Percentiles rank a stretch among this genome's conserved stretches.
Conservation (phyloP, 2,888 invertebrate genomes). For the Philaethria dido region DNA sequence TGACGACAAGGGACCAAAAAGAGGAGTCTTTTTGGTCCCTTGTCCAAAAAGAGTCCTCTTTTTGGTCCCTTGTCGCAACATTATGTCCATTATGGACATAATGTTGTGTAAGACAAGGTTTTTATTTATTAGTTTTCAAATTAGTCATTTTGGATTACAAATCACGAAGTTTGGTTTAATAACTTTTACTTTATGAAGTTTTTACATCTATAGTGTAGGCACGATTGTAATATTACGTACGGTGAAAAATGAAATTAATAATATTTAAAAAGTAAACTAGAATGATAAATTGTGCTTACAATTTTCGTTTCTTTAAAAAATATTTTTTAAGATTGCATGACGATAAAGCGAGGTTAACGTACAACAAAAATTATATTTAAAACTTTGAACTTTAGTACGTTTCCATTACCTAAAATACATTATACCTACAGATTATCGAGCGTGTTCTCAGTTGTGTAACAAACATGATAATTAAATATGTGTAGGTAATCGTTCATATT, state of each 20-base stretch:
- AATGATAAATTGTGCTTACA: background rate
- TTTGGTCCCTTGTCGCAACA: too few species aligned
- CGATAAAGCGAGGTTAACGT: conserved; percentile 17
- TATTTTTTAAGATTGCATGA: background rate
- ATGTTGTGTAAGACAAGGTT: too few species aligned
- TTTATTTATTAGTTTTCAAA: too few species aligned
- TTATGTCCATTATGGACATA: too few species aligned
- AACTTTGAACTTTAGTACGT: background rate
- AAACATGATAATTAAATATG: background rate
- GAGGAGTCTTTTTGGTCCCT: too few species aligned
- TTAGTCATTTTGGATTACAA: too few species aligned
- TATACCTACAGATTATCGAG: background rate
- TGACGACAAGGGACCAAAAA: too few species aligned
- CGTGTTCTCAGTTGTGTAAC: background rate
- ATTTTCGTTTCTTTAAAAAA: background rate
- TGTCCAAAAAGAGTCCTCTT: too few species aligned
- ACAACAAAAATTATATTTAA: conserved; percentile 10
- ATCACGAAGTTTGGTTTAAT: too few species aligned
- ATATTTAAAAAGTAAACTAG: background rate
- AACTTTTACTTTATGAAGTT: too few species aligned
- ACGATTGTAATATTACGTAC: background rate
- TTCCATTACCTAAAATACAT: background rate
- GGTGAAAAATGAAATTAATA: background rate
- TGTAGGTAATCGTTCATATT: too few species aligned
- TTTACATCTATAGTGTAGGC: too few species aligned